These are phyloP conservation scores for Melieria crassipennis DNA, from an alignment of 2,888 invertebrate genomes.

Conservation along the genomic window DNA sequence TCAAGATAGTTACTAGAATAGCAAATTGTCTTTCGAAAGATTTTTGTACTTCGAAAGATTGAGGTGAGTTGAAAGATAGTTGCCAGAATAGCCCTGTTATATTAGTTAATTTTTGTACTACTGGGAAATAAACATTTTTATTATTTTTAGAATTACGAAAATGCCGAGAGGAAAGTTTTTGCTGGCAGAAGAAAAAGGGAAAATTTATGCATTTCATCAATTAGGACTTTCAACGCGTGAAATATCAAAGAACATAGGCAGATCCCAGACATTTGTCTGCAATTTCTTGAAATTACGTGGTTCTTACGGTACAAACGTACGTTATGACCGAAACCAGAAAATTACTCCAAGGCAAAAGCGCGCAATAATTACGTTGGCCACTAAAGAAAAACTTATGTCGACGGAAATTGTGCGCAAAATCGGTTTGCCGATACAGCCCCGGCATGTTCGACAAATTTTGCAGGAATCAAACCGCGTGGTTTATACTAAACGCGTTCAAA, in stretches of 20 bases:
- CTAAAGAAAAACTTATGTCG: conserved; percentile 12
- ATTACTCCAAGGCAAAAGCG: background rate
- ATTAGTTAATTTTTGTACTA: no score
- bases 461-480: background rate
- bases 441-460: conserved; percentile 4
- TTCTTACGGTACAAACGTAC: background rate
- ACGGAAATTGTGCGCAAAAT: conserved; percentile 6
- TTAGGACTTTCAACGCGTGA: background rate
- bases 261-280: background rate
- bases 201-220: conserved; percentile 6
- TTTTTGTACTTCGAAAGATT: no score
- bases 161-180: conserved; percentile 3
- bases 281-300: no score
- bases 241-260: background rate
- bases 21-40: no score
- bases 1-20: no score
- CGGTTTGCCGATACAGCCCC: conserved; percentile 2
- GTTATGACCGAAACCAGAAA: conserved; percentile 1
- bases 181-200: background rate
- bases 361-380: conserved; percentile 7
- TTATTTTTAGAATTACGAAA: conserved; percentile 5
- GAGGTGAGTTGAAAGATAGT: no score
- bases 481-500: background rate
- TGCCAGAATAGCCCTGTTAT: no score
- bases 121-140: no score